phyloP scores from a whole-genome alignment of 2,113 vertebrate species.

The Carassius gibelio region DNA sequence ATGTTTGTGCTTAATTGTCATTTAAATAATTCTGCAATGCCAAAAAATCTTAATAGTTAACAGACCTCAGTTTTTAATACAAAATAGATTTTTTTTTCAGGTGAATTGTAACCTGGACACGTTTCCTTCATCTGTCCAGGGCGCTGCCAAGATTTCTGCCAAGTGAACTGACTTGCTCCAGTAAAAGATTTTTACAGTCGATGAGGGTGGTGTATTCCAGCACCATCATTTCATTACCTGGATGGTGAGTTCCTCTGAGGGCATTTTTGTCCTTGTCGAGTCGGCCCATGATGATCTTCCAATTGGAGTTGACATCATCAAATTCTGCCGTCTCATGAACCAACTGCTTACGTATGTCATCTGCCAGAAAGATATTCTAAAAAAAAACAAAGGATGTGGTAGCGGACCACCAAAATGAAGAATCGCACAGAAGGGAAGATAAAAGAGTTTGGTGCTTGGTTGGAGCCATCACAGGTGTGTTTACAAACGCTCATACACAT shows the following conservation, averaged over 20 bases:
- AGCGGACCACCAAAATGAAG: slow-evolving; percentile 42
- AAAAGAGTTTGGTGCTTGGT: slow-evolving; percentile 24
- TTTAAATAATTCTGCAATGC: too few species aligned
- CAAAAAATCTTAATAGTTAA: background rate
- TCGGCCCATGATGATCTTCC: slow-evolving; percentile 81
- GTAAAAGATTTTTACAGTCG: background rate
- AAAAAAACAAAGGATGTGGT: slow-evolving; percentile 41
- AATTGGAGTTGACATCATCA: slow-evolving; percentile 77
- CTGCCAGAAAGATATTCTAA: slow-evolving; percentile 88
- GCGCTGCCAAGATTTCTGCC: background rate
- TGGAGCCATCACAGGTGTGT: slow-evolving; percentile 45
- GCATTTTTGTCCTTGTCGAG: slow-evolving; percentile 79
- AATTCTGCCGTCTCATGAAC: slow-evolving; percentile 82
- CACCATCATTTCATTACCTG: slow-evolving; percentile 71
- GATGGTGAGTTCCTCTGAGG: slow-evolving; percentile 80
- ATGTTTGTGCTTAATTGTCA: too few species aligned
- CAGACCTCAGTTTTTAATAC: background rate
- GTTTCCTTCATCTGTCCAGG: background rate
- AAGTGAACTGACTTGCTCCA: background rate
- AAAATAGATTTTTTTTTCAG: background rate
- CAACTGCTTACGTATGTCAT: slow-evolving; percentile 86
- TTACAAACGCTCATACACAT: slow-evolving; percentile 41
- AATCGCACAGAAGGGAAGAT: slow-evolving; percentile 57
- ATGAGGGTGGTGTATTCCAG: background rate
- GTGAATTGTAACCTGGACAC: background rate